phyloP scores from a whole-genome alignment of 2,888 invertebrate genomes.

The Bellardia bayeri region DNA sequence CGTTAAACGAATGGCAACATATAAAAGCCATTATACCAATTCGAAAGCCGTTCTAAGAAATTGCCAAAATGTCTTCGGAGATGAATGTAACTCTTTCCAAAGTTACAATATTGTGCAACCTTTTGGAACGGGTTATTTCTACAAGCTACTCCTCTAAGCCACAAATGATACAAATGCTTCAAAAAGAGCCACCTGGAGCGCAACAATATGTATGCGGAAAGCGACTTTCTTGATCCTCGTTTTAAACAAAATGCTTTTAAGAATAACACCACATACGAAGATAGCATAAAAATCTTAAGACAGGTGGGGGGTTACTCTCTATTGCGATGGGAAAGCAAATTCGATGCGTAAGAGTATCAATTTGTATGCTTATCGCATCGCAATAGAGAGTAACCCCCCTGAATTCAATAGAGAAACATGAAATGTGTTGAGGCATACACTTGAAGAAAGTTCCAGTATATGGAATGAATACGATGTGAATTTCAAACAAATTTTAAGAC shows the following conservation, averaged over 20 bases:
- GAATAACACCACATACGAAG: not conserved
- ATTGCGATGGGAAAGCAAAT: too few species aligned
- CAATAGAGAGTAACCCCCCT: too few species aligned
- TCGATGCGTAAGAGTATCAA: too few species aligned
- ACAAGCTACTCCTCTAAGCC: not conserved
- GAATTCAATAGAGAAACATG: not conserved
- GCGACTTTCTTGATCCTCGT: not conserved
- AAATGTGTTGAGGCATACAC: not conserved
- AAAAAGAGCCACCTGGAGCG: not conserved
- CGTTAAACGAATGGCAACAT: not conserved
- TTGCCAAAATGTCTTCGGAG: not conserved
- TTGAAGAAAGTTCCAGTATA: too few species aligned
- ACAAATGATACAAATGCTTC: not conserved
- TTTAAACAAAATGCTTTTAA: not conserved
- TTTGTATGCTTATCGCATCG: too few species aligned
- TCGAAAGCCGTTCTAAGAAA: conserved; percentile 2
- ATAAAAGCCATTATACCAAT: not conserved
- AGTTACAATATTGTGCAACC: not conserved
- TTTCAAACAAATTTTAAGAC: not conserved
- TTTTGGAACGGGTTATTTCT: not conserved
- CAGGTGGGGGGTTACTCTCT: too few species aligned
- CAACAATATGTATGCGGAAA: not conserved
- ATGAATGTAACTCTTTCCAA: too few species aligned
- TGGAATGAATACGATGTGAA: not conserved
- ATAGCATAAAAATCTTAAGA: too few species aligned